Percentiles rank a stretch among this genome's conserved stretches.
These are phyloP conservation scores for Knipowitschia caucasica DNA, from an alignment of 2,797 vertebrate species.

Conservation along the genomic window DNA sequence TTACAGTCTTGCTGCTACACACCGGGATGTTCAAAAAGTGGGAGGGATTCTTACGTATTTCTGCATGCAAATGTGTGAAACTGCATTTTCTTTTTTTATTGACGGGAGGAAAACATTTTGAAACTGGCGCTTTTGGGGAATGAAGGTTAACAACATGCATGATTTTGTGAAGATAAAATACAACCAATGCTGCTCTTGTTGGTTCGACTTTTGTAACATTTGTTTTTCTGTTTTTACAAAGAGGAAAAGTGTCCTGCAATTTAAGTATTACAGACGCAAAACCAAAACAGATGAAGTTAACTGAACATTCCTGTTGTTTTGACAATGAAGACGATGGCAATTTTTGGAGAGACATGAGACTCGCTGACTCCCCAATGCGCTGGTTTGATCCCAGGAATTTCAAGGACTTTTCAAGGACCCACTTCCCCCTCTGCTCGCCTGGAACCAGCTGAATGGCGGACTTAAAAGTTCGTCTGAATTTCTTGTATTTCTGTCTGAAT, in stretches of 20 bases:
- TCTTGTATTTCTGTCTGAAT: constrained; percentile 39
- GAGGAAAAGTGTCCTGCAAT: constrained; percentile 56
- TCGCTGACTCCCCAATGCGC: constrained; percentile 41
- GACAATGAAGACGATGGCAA: constrained; percentile 57
- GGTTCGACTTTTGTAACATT: constrained; percentile 57
- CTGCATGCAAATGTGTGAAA: constrained; percentile 78
- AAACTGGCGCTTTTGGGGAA: constrained; percentile 69
- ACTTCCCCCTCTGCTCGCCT: constrained; percentile 35
- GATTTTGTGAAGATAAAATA: constrained; percentile 68
- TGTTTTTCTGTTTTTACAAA: constrained; percentile 32
- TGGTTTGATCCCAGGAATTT: constrained; percentile 42
- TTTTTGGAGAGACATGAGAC: constrained; percentile 53
- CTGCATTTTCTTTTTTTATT: constrained; percentile 68
- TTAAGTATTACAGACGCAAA: constrained; percentile 58
- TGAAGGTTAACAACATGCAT: constrained; percentile 77
- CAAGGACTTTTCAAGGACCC: constrained; percentile 34
- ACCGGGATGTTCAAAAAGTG: constrained; percentile 28
- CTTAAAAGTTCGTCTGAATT: constrained; percentile 37
- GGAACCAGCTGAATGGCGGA: constrained; percentile 60
- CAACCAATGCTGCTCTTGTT: constrained; percentile 71
- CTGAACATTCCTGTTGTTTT: constrained; percentile 71
- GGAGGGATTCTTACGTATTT: constrained; percentile 55
- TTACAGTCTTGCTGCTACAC: constrained; percentile 77
- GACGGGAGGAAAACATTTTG: constrained; percentile 46
- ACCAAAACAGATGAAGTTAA: constrained; percentile 66